phyloP scores from a whole-genome alignment of 2,797 vertebrate genomes.

The Cirrhinus molitorella region DNA sequence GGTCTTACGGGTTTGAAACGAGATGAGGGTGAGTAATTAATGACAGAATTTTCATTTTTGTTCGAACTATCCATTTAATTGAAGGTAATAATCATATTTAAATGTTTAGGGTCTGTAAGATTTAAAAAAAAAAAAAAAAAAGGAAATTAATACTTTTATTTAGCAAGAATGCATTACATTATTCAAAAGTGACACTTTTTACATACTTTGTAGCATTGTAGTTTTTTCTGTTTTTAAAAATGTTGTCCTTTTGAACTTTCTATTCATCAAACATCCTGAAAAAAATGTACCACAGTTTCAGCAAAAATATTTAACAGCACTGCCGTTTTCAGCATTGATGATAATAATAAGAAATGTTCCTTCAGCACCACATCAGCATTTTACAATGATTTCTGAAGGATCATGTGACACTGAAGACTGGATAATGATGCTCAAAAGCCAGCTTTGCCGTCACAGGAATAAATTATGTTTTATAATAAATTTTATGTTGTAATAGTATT shows the following conservation, averaged over 20 bases:
- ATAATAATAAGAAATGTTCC: neutral
- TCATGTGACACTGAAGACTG: neutral
- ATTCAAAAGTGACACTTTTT: neutral
- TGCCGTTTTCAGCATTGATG: neutral
- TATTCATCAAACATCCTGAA: neutral
- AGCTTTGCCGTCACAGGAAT: neutral
- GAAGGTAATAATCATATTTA: neutral
- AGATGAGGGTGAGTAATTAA: too few relatives aligned
- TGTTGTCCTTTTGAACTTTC: neutral
- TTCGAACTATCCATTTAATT: neutral
- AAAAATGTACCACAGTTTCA: neutral
- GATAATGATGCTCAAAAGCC: neutral
- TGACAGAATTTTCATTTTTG: too few relatives aligned
- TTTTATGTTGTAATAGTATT: neutral
- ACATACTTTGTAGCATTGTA: neutral
- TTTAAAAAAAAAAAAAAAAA: too few relatives aligned
- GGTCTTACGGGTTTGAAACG: too few relatives aligned
- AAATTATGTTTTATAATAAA: neutral
- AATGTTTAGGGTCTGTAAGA: neutral
- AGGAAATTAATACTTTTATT: neutral
- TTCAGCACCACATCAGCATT: neutral
- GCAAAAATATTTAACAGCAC: neutral
- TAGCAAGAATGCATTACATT: neutral
- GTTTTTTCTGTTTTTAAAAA: neutral
- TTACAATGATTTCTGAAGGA: neutral